Percentiles rank a stretch among this genome's conserved stretches.
Evolutionary conservation across 2,797 vertebrate genomes (phyloP).

Genomic region (Chelidonichthys spinosus): DNA sequence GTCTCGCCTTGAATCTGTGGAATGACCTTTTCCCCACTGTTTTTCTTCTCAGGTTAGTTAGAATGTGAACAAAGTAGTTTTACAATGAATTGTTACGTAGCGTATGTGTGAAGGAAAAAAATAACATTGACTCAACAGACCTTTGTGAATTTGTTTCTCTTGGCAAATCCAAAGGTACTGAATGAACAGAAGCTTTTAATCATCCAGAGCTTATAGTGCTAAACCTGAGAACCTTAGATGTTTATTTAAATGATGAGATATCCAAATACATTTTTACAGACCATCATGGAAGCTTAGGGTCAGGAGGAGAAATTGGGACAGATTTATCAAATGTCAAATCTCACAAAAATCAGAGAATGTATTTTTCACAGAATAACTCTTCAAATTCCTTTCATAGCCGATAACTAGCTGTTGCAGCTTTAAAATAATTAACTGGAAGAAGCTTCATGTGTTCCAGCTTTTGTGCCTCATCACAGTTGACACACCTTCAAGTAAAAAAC

Average conservation of each 20-base stretch:
- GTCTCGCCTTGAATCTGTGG: neutral
- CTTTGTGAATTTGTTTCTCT: slow-evolving; percentile 6
- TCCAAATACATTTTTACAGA: neutral
- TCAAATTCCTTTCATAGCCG: too few relatives aligned
- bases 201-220: neutral
- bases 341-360: too few relatives aligned
- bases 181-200: slow-evolving; percentile 10
- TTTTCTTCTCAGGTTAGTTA: neutral
- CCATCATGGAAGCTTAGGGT: neutral
- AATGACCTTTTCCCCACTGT: neutral
- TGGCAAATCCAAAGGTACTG: slow-evolving; percentile 24
- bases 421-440: slow-evolving; percentile 32
- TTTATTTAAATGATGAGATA: slow-evolving; percentile 1
- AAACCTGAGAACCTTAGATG: neutral
- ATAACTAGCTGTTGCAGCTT: neutral
- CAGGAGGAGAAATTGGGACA: neutral
- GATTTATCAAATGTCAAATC: neutral
- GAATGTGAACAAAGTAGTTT: neutral
- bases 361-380: too few relatives aligned
- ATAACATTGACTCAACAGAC: neutral
- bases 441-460: neutral
- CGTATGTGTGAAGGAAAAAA: slow-evolving; percentile 10
- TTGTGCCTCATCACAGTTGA: slow-evolving; percentile 16
- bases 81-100: neutral
- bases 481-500: slow-evolving; percentile 46